A percentile compares a stretch with the other conserved stretches of the same genome.
Evolutionary conservation across 1,140 invertebrate genomes (phyloP).

Genomic region (Drosophila paulistorum): DNA sequence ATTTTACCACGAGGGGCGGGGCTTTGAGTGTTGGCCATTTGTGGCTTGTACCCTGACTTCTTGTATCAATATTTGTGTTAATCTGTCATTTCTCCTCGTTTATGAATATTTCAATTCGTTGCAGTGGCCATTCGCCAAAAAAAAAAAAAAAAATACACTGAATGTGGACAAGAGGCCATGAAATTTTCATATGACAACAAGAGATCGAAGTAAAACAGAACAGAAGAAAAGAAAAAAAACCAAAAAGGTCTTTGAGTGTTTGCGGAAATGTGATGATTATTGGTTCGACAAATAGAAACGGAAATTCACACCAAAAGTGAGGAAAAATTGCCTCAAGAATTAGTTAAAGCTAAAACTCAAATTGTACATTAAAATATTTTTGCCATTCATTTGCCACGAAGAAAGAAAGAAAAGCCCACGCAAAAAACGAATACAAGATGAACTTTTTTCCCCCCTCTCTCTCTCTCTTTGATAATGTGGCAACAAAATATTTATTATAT

Average conservation of each 20-base stretch:
- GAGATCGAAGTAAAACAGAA: background rate
- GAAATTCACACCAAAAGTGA: background rate
- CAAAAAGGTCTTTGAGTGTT: conserved; percentile 50
- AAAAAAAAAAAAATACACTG: conserved; percentile 4
- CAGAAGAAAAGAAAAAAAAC: background rate
- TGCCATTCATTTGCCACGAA: conserved; percentile 65
- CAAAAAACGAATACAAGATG: conserved; percentile 17
- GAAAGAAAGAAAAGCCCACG: conserved; percentile 44
- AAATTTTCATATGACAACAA: conserved; percentile 66
- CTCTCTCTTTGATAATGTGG: conserved; percentile 15
- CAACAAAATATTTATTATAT: conserved; percentile 75
- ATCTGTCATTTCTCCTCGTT: conserved; percentile 79
- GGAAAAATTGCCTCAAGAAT: conserved; percentile 18
- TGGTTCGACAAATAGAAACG: conserved; percentile 64
- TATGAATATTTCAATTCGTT: conserved; percentile 76
- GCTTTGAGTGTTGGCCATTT: conserved; percentile 12
- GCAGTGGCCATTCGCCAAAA: conserved; percentile 23
- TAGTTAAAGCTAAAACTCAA: conserved; percentile 32
- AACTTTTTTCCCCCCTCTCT: background rate
- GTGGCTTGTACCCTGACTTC: conserved; percentile 27
- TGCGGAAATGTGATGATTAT: conserved; percentile 80
- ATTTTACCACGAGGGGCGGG: background rate
- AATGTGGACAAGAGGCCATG: conserved; percentile 47
- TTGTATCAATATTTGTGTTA: conserved; percentile 80
- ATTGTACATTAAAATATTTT: conserved; percentile 75